Conservation (phyloP, 64 coral and sea anemone genomes). For the Orbicella faveolata region DNA sequence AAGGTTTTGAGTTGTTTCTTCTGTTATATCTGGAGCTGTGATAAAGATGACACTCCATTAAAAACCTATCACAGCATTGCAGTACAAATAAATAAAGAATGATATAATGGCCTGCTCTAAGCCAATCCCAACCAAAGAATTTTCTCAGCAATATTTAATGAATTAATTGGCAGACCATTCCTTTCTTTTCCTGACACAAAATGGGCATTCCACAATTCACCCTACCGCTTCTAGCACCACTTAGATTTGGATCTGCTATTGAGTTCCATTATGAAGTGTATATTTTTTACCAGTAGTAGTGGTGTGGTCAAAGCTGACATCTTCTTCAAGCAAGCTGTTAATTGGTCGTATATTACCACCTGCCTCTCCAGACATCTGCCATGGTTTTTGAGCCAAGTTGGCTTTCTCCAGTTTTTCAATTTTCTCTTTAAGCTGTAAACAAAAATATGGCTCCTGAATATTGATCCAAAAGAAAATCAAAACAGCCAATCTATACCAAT, state of each 20-base stretch:
- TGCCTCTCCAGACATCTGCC: conserved; percentile 84
- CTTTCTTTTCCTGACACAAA: too few relatives aligned
- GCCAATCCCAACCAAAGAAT: too few relatives aligned
- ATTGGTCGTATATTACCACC: conserved; percentile 63
- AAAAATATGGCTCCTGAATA: background rate
- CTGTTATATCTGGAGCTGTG: conserved; percentile 90
- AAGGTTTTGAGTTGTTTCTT: conserved; percentile 85
- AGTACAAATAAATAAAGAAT: too few relatives aligned
- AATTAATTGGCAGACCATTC: too few relatives aligned
- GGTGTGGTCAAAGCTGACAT: conserved; percentile 86
- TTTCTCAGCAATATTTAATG: too few relatives aligned
- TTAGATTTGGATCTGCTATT: background rate
- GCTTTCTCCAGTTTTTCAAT: conserved; percentile 83
- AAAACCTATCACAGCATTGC: background rate
- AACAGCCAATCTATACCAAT: too few relatives aligned
- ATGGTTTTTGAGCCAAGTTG: conserved; percentile 76
- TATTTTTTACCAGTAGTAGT: conserved; percentile 57
- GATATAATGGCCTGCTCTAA: too few relatives aligned
- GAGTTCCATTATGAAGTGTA: background rate
- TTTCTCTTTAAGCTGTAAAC: conserved; percentile 68
- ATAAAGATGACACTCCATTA: background rate
- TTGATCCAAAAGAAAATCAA: background rate
- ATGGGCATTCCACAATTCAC: too few relatives aligned
- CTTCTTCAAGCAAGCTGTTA: conserved; percentile 86
- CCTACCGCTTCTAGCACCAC: background rate